phyloP scores from a whole-genome alignment of 2,797 vertebrate genomes.

The Philypnodon macrostomus region DNA sequence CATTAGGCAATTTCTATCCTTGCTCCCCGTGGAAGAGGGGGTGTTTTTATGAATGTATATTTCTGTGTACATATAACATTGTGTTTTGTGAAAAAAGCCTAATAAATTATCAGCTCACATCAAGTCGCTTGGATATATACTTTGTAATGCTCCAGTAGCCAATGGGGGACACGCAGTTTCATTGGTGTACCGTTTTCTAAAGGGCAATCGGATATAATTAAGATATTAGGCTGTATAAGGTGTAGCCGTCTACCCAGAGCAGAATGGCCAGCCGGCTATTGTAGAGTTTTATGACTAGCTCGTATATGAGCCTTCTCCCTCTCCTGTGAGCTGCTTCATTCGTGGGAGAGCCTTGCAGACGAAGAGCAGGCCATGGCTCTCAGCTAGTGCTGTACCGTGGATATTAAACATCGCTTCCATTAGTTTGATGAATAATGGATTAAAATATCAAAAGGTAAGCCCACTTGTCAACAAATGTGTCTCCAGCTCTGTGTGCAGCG shows the following conservation, averaged over 20 bases:
- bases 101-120: slow-evolving; percentile 79
- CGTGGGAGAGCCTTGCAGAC: slow-evolving; percentile 80
- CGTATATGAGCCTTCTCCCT: slow-evolving; percentile 94
- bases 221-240: slow-evolving; percentile 84
- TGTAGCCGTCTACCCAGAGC: slow-evolving; percentile 79
- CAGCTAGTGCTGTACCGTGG: slow-evolving; percentile 44
- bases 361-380: slow-evolving; percentile 80
- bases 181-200: slow-evolving; percentile 20
- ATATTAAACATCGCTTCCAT: slow-evolving; percentile 31
- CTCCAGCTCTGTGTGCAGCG: not conserved
- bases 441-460: slow-evolving; percentile 56
- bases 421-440: slow-evolving; percentile 39
- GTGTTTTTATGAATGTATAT: slow-evolving; percentile 66
- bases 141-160: not conserved
- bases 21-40: slow-evolving; percentile 20
- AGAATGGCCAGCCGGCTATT: slow-evolving; percentile 94
- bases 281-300: slow-evolving; percentile 99
- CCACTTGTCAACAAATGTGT: slow-evolving; percentile 29
- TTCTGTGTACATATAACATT: slow-evolving; percentile 71
- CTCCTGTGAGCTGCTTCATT: slow-evolving; percentile 90
- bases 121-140: slow-evolving; percentile 20
- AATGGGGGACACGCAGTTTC: not conserved
- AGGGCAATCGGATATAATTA: slow-evolving; percentile 87
- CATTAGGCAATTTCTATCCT: slow-evolving; percentile 44
- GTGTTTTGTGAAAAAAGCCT: slow-evolving; percentile 73